Evolutionary conservation across 2,113 vertebrate species (phyloP).

Genomic region (Fulica atra): DNA sequence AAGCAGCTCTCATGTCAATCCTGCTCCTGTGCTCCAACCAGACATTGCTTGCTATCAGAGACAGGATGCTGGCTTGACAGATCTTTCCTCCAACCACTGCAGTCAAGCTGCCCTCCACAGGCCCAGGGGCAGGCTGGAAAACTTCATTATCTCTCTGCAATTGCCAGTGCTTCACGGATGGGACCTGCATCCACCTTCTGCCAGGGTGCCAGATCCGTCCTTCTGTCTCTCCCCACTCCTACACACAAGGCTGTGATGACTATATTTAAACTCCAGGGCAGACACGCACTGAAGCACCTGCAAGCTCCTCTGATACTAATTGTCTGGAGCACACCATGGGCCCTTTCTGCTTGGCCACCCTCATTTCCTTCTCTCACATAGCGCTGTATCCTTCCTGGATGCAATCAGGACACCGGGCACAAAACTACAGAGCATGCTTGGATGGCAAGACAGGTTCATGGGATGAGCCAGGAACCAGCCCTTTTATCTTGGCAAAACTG

Average conservation of each 20-base stretch:
- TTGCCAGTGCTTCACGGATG: not conserved
- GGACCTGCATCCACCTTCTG: not conserved
- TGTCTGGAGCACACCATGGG: not conserved
- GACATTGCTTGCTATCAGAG: not conserved
- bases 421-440: not conserved
- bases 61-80: not conserved
- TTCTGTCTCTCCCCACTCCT: not conserved
- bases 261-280: not conserved
- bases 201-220: not conserved
- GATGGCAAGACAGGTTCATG: not conserved
- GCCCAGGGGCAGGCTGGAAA: not conserved
- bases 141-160: not conserved
- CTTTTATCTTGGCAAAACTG: not conserved
- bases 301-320: not conserved
- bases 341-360: not conserved
- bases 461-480: not conserved
- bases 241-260: accelerated
- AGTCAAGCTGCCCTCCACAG: not conserved
- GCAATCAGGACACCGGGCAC: not conserved
- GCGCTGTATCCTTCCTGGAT: not conserved
- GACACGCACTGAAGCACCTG: not conserved
- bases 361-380: not conserved
- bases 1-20: not conserved
- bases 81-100: not conserved
- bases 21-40: not conserved